Conservation (phyloP, 2,888 invertebrate species). For the Boloria euphrosyne region DNA sequence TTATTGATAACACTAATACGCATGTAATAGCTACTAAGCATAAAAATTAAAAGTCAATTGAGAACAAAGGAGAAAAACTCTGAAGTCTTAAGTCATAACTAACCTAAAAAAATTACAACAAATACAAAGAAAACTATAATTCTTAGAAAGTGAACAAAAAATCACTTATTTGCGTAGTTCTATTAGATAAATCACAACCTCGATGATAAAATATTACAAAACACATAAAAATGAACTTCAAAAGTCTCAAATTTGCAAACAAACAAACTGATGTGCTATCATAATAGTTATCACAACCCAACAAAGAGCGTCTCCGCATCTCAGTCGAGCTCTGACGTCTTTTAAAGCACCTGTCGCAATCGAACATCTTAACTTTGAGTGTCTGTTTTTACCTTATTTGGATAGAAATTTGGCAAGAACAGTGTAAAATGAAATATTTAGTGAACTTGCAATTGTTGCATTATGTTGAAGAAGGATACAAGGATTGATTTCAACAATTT, state of each 20-base stretch:
- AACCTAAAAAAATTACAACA: too few relatives aligned
- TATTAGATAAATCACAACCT: background rate
- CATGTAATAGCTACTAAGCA: too few relatives aligned
- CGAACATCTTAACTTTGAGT: background rate
- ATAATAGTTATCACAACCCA: slow-evolving; percentile 58
- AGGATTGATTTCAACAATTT: background rate
- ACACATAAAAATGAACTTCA: background rate
- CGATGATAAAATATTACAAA: slow-evolving; percentile 7
- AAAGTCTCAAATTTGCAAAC: slow-evolving; percentile 13
- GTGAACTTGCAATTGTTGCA: slow-evolving; percentile 17
- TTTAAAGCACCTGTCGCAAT: slow-evolving; percentile 6
- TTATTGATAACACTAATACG: too few relatives aligned
- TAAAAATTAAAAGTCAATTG: too few relatives aligned
- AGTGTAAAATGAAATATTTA: slow-evolving; percentile 20
- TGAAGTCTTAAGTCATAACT: too few relatives aligned
- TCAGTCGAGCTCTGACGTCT: slow-evolving; percentile 10
- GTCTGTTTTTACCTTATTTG: background rate
- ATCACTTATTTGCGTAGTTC: background rate
- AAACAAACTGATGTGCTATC: slow-evolving; percentile 49
- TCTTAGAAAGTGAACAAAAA: too few relatives aligned
- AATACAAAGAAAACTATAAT: too few relatives aligned
- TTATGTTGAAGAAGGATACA: slow-evolving; percentile 13
- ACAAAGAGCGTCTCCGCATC: slow-evolving; percentile 41
- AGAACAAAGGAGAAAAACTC: too few relatives aligned
- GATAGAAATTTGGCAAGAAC: slow-evolving; percentile 3